phyloP scores from a whole-genome alignment of 2,888 invertebrate species.

The Eremobia ochroleuca region DNA sequence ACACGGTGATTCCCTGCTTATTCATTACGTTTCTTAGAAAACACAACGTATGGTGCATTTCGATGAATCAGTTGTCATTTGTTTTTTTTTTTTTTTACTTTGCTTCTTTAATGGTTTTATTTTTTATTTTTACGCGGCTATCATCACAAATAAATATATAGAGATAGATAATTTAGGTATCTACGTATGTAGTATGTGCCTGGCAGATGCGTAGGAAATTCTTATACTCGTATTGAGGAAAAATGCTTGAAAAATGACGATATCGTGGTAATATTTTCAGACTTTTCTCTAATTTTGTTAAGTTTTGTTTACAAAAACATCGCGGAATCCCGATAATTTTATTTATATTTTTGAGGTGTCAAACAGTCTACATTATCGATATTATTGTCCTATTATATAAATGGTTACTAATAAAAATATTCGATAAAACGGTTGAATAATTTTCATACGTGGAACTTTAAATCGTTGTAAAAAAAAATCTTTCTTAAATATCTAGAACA shows the following conservation, averaged over 20 bases:
- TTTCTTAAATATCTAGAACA: neutral
- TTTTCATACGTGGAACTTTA: neutral
- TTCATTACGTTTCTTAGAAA: slow-evolving; percentile 45
- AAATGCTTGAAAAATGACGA: neutral
- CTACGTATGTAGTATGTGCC: neutral
- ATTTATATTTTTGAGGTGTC: neutral
- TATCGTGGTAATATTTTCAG: neutral
- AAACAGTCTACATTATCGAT: too few species aligned
- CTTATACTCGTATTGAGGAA: slow-evolving; percentile 3
- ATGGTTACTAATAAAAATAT: too few species aligned
- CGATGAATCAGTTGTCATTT: slow-evolving; percentile 10
- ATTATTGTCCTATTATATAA: neutral
- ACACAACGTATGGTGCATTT: neutral
- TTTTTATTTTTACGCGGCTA: neutral
- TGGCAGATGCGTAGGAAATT: neutral
- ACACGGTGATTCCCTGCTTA: slow-evolving; percentile 38
- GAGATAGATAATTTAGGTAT: too few species aligned
- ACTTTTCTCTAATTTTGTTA: neutral
- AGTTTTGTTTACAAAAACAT: too few species aligned
- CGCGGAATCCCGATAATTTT: too few species aligned
- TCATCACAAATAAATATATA: neutral
- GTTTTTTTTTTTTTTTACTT: neutral
- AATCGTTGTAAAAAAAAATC: neutral
- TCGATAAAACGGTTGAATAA: too few species aligned
- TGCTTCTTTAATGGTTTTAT: neutral